Evolutionary conservation across 2,888 invertebrate genomes (phyloP), one percentile per base, ranked within the genome.

Genomic region (Cantharis nigra): DNA sequence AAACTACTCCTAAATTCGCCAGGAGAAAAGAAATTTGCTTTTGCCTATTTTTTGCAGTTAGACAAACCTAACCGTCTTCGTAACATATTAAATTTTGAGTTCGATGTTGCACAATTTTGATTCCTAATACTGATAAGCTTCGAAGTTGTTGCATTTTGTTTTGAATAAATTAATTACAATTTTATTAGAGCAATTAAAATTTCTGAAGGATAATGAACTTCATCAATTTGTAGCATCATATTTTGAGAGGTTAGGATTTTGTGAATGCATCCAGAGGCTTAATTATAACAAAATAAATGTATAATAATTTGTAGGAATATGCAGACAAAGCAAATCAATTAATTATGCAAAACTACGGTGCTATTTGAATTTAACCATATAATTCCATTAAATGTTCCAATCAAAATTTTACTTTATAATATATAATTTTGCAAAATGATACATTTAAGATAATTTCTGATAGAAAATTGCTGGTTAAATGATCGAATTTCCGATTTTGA

Each of bases 361-460:
- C 49, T 71, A 71, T 67, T 74, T 63, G 16, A 71, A 72, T 78
- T 78, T 72, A 63, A 74, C 73, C 73, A 77, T 77, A 69, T 67
- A 69, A 77, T 62, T 73, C 65, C 62, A 73, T 77, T 70, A 73
- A 74, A 74, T 71, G 74, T 49, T 63, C 20, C 71, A 64, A 75
- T 72, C 71, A 69, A 75, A 77, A 78, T 70, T 63, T 70, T 62
- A 62, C 23, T 70, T 69, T 49, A 49, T 49, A 49, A 49, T 64
- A 14, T 72, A 64, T 73, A 77, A 77, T 77, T 74, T 75, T 20
- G 69, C 49, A 72, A 77, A 77, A 77, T 77, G 77, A 77, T 77
- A 77, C 77, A 74, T 74, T 74, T 75, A 69, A 33, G 33, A 63
- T 33, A 69, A 69, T 69, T 72, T 77, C 69, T 67, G 69, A 77